Percentiles rank a stretch among this genome's conserved stretches.
Evolutionary conservation across 2,113 vertebrate species (phyloP).

Genomic region (Pituophis catenifer): DNA sequence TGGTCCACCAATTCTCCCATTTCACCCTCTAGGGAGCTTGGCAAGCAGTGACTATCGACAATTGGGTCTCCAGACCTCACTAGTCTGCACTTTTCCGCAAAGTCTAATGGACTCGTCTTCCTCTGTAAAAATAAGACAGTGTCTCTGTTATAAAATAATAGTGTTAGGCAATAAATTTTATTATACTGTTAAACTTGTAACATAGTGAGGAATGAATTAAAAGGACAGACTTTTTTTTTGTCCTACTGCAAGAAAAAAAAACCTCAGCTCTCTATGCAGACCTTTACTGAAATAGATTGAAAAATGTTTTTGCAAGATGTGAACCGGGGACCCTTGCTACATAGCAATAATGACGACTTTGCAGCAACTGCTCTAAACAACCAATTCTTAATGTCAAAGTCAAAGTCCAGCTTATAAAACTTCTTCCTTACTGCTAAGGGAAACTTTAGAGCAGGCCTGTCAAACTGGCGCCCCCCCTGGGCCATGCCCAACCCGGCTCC

Average conservation of each 20-base stretch:
- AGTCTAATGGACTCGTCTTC: conserved; percentile 37
- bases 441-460: background rate
- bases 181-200: background rate
- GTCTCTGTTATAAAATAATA: background rate
- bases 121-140: conserved; percentile 21
- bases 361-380: background rate
- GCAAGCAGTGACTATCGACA: conserved; percentile 50
- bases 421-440: background rate
- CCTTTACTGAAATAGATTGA: background rate
- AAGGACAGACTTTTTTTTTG: background rate
- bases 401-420: background rate
- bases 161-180: background rate
- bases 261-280: background rate
- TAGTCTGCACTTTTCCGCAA: conserved; percentile 40
- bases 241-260: no score
- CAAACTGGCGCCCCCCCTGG: no score
- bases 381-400: background rate
- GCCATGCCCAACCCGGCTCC: no score
- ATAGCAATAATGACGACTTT: background rate
- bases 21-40: conserved; percentile 41
- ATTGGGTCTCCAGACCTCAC: conserved; percentile 37
- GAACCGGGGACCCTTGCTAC: background rate
- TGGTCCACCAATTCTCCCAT: background rate
- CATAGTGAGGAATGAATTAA: background rate
- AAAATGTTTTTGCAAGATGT: background rate